phyloP scores from a whole-genome alignment of 2,888 invertebrate genomes.

The Homarus gammarus region DNA sequence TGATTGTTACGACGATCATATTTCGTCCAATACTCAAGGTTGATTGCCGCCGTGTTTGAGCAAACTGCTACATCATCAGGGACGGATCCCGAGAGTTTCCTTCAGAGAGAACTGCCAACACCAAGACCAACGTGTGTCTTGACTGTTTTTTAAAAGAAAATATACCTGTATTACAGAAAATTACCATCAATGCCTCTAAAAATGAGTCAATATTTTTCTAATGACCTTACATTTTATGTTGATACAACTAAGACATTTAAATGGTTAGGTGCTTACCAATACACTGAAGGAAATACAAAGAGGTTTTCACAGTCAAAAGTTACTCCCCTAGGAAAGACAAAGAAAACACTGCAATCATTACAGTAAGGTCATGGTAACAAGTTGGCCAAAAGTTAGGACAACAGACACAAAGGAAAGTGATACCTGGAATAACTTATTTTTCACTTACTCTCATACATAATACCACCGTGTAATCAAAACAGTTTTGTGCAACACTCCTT shows the following conservation, averaged over 20 bases:
- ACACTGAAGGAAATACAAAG: too few relatives aligned
- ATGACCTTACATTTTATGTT: neutral
- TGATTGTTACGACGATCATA: constrained; percentile 32
- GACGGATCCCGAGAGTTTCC: constrained; percentile 20
- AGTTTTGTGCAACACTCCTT: too few relatives aligned
- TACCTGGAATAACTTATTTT: too few relatives aligned
- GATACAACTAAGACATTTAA: neutral
- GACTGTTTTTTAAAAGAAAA: neutral
- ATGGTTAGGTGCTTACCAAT: too few relatives aligned
- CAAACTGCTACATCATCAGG: constrained; percentile 31
- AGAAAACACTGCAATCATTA: too few relatives aligned
- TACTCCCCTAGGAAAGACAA: too few relatives aligned
- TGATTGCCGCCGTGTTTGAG: constrained; percentile 33
- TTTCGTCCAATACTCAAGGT: constrained; percentile 20
- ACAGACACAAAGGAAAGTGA: too few relatives aligned
- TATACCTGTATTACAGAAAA: neutral
- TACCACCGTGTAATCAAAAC: too few relatives aligned
- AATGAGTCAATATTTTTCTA: neutral
- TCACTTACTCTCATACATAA: too few relatives aligned
- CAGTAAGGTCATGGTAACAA: too few relatives aligned
- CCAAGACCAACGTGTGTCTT: neutral
- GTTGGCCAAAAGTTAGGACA: too few relatives aligned
- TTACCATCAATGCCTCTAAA: neutral
- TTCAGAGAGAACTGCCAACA: neutral
- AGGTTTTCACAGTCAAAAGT: too few relatives aligned